Base-by-base conservation (phyloP, 2,888 invertebrate genomes). In the Heliconius charithonia region DNA sequence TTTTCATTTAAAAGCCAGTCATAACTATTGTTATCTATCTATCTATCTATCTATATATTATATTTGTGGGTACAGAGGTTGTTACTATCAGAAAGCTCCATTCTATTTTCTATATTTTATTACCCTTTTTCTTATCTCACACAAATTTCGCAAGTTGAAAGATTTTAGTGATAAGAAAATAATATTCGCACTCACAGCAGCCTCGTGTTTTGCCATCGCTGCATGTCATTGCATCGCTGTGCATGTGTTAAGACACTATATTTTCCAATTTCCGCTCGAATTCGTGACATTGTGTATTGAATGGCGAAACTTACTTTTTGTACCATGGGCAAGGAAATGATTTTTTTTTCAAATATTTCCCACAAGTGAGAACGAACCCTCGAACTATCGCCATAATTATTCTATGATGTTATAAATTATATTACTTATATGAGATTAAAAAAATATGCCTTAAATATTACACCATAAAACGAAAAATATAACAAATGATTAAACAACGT, bases 1-100 rank as follows among this genome's bases (percentile, higher is more conserved):
- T 82, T 65, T 76, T 80, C 80, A 80, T 79, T 76, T 81, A 62
- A 25, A 69, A 72, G 32, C 59, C 69, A 80, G 75, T 73, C 70
- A 80, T 70, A 77, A 56, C 51, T 69, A 69, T 56, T 51, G 25
- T 41, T 69, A 19, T 69, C 25, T 69, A 45, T 69, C 10, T 76
- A 59, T 51, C 51, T 51, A 19, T 51, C 10, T 76, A 59, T 51
- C 51, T 51, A 19, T 51, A 19, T 51, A 51, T 51, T 19, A 19
- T 51, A 51, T 12, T 13, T 45, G 10, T 51, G 51, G 45, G 12
- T 45, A 45, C 45, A 45, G 41, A 41, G 19, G 25, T 25, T 45
- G 12, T 56, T 70, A 29, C 29, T 29, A 56, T 56, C 16, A 10
- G 10, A 29, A 56, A 16, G 27, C 22, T n/a, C 0, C 22, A n/a